Percentiles rank a stretch among this genome's conserved stretches.
These are phyloP conservation scores for Aix galericulata DNA, from an alignment of 2,113 vertebrate genomes.

Conservation along the genomic window DNA sequence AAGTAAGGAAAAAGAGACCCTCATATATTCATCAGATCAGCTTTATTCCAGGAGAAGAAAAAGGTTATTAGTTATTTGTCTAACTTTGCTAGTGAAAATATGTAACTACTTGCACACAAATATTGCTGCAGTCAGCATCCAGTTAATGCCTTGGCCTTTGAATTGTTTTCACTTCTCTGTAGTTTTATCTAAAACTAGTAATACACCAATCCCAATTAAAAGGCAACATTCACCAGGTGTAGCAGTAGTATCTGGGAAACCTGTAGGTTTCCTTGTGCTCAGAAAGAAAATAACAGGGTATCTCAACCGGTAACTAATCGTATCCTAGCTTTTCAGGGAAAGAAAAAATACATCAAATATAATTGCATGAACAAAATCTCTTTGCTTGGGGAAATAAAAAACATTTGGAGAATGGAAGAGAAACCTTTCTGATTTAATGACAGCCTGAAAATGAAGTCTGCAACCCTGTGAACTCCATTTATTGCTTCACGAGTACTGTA, in stretches of 20 bases:
- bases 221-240: not conserved
- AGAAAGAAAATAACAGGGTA: slow-evolving; percentile 26
- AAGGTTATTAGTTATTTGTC: not conserved
- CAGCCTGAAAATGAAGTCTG: slow-evolving; percentile 59
- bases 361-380: not conserved
- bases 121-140: not conserved
- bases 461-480: slow-evolving; percentile 62
- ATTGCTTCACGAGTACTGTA: slow-evolving; percentile 53
- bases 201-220: not conserved
- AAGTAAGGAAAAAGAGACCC: not conserved
- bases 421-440: slow-evolving; percentile 53
- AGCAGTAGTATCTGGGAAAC: not conserved
- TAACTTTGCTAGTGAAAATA: not conserved
- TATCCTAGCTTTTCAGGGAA: slow-evolving; percentile 13
- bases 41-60: not conserved
- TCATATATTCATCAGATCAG: not conserved
- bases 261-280: not conserved
- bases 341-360: not conserved
- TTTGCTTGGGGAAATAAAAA: slow-evolving; percentile 45
- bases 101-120: not conserved
- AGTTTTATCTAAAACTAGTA: not conserved
- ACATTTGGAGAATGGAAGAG: slow-evolving; percentile 23
- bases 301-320: not conserved
- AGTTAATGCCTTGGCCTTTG: not conserved
- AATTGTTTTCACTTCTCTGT: not conserved